Percentiles rank a stretch among this genome's conserved stretches.
Evolutionary conservation across 1,140 invertebrate species (phyloP).

Genomic region (Aphelinus atriplicis): DNA sequence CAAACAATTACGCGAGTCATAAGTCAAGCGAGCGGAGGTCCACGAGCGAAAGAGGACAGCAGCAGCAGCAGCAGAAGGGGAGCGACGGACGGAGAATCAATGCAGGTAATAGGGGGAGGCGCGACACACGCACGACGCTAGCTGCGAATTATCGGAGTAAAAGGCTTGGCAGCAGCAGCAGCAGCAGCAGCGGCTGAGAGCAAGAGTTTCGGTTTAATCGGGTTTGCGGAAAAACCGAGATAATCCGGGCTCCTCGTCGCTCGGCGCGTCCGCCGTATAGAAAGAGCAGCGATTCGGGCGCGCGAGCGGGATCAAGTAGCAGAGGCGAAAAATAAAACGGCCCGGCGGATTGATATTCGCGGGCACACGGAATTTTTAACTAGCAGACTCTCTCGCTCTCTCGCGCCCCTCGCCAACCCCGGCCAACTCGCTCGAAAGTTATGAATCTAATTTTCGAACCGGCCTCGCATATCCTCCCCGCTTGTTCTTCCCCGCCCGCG

Average conservation of each 20-base stretch:
- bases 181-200: slow-evolving; percentile 26
- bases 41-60: background rate
- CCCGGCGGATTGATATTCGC: slow-evolving; percentile 56
- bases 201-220: slow-evolving; percentile 58
- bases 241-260: slow-evolving; percentile 55
- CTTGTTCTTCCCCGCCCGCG: slow-evolving; percentile 35
- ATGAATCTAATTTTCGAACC: slow-evolving; percentile 63
- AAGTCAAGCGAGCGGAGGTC: slow-evolving; percentile 43
- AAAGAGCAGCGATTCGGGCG: slow-evolving; percentile 15
- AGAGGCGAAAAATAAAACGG: slow-evolving; percentile 30
- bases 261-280: slow-evolving; percentile 6
- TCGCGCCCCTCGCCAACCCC: slow-evolving; percentile 33
- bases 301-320: slow-evolving; percentile 25
- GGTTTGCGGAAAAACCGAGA: slow-evolving; percentile 62
- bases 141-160: slow-evolving; percentile 41
- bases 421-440: slow-evolving; percentile 61
- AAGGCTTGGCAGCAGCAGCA: slow-evolving; percentile 46
- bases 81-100: slow-evolving; percentile 5
- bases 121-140: background rate
- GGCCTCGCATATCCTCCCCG: slow-evolving; percentile 48
- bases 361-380: slow-evolving; percentile 64
- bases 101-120: slow-evolving; percentile 11
- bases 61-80: background rate
- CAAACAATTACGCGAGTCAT: slow-evolving; percentile 41
- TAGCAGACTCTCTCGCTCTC: slow-evolving; percentile 53